A percentile compares a stretch with the other conserved stretches of the same genome.
These are phyloP conservation scores for Lasioglossum villosulum DNA, from an alignment of 2,888 invertebrate genomes.

Conservation along the genomic window DNA sequence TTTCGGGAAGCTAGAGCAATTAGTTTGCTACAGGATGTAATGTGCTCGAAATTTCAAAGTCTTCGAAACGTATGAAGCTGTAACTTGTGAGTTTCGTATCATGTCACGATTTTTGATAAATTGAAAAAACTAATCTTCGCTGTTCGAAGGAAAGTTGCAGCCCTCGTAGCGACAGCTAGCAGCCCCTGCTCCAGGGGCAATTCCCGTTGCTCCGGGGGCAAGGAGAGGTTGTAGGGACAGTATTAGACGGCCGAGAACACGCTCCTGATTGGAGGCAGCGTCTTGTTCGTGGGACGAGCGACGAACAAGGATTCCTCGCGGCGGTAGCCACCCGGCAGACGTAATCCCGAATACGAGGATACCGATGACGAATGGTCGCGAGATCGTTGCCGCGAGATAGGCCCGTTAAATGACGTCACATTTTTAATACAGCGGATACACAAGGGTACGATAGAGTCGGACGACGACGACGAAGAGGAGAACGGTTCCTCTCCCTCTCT, in stretches of 20 bases:
- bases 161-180: not conserved
- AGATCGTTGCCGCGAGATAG: conserved; percentile 71
- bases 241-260: conserved; percentile 54
- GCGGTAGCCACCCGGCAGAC: conserved; percentile 57
- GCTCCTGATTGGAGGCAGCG: conserved; percentile 41
- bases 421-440: conserved; percentile 74
- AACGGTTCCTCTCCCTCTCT: conserved; percentile 29
- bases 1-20: no score
- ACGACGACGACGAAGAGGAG: conserved; percentile 25
- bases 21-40: no score
- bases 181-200: not conserved
- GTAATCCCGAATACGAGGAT: conserved; percentile 71
- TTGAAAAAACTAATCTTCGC: no score
- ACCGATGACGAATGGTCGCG: conserved; percentile 72
- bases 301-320: conserved; percentile 51
- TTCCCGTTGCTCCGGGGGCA: not conserved
- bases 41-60: no score
- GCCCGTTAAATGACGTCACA: conserved; percentile 75
- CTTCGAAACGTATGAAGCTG: no score
- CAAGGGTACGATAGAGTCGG: conserved; percentile 60
- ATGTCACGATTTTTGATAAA: no score
- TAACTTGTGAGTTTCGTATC: no score
- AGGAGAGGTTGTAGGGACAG: not conserved
- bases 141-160: no score
- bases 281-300: conserved; percentile 33